A percentile compares a stretch with the other conserved stretches of the same genome.
These are phyloP conservation scores for Agriopis aurantiaria DNA, from an alignment of 2,888 invertebrate species.

Conservation along the genomic window DNA sequence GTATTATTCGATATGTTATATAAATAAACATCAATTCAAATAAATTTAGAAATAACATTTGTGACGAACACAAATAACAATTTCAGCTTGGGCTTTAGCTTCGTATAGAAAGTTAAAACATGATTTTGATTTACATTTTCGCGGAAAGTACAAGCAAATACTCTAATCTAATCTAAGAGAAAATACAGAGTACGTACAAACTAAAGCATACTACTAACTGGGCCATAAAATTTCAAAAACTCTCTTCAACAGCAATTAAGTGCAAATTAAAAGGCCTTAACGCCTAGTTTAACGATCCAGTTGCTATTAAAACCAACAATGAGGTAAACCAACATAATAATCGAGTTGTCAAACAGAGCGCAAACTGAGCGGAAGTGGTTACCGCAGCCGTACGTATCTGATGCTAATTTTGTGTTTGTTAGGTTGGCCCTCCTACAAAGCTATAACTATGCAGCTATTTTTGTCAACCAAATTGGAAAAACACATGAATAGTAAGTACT, in stretches of 20 bases:
- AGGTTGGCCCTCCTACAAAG: conserved; percentile 40
- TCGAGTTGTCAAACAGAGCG: conserved; percentile 71
- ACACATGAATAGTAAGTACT: no score
- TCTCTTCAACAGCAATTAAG: conserved; percentile 30
- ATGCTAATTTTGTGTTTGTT: conserved; percentile 55
- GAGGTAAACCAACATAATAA: conserved; percentile 43
- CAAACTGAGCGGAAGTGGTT: conserved; percentile 60
- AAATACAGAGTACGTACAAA: background rate
- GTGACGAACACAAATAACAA: background rate
- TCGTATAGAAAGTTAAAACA: background rate
- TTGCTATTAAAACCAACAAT: conserved; percentile 46
- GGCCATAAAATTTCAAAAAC: conserved; percentile 17
- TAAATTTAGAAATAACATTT: background rate
- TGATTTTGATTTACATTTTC: no score
- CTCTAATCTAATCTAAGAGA: no score
- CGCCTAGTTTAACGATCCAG: conserved; percentile 43
- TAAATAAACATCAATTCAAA: no score
- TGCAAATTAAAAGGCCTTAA: conserved; percentile 36
- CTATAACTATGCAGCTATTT: background rate
- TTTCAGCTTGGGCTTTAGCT: background rate
- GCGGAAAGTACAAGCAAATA: no score
- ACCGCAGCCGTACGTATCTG: conserved; percentile 42
- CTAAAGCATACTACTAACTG: background rate
- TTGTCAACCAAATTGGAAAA: no score
- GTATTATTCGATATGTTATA: background rate